Evolutionary conservation across 2,888 invertebrate genomes (phyloP), one percentile per base, ranked within the genome.

Genomic region (Tromatobia lineatoria): DNA sequence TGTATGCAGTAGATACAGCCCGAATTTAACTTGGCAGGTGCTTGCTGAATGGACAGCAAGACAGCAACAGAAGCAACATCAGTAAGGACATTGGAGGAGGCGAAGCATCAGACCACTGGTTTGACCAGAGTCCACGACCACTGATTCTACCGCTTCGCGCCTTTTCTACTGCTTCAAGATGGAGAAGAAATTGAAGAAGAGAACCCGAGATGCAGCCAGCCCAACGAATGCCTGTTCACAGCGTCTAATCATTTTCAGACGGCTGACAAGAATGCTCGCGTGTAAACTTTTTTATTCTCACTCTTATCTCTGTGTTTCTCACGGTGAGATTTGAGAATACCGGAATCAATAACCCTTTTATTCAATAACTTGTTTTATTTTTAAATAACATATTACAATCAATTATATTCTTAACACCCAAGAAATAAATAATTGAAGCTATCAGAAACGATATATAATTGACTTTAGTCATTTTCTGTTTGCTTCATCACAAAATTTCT

Each of bases 21-120:
- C 79, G 87, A 90, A 90, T 90, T 89, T 86, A 89, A 89, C 88
- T 85, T 88, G 89, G 89, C 90, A 89, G 90, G 89, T 89, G 89
- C 88, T 88, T 87, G 87, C 89, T 89, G 88, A 90, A 89, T 89
- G 88, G 85, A 88, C 87, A 86, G 73, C 74, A 50, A 69, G 57
- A 42, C 57, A 57, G 57, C 73, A 47, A 50, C 34, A 66, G 34
- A 42, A 66, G 66, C 20, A 42, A 38, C 66, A 66, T 66, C 66
- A 23, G 38, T 45, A 66, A 18, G 34, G n/a, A 61, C 34, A 15
- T 34, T n/a, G 34, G 66, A n/a, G 20, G 42, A 20, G 66, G n/a
- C 38, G 18, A 69, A 10, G 18, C 29, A 75, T 23, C 59, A 23
- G 64, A 52, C 73, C 64, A 34, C 52, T 52, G 52, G 52, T 52